These are phyloP conservation scores for Megamerina dolium DNA, from an alignment of 2,888 invertebrate genomes.

Conservation along the genomic window DNA sequence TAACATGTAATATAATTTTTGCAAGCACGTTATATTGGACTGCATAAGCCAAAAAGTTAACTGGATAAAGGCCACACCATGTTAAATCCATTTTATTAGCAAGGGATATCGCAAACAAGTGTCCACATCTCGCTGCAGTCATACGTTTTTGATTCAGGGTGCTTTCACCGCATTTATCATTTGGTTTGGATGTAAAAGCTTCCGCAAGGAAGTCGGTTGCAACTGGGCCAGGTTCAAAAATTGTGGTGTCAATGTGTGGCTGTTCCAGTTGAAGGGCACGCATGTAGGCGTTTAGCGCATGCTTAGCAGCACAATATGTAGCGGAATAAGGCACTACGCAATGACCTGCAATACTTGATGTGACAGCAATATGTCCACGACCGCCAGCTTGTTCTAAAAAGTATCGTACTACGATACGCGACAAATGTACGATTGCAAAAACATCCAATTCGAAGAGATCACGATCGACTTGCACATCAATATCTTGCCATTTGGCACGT, in stretches of 20 bases:
- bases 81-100: constrained; percentile 58
- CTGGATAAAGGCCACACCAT: constrained; percentile 66
- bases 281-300: constrained; percentile 73
- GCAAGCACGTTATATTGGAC: constrained; percentile 53
- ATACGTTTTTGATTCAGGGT: constrained; percentile 52
- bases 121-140: constrained; percentile 55
- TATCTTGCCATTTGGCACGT: constrained; percentile 65
- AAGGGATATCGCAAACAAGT: constrained; percentile 55
- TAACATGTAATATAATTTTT: constrained; percentile 26
- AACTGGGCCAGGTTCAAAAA: constrained; percentile 73
- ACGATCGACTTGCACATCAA: constrained; percentile 64
- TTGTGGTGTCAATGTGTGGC: constrained; percentile 56
- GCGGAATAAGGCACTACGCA: constrained; percentile 61
- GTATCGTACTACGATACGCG: constrained; percentile 62
- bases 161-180: constrained; percentile 50
- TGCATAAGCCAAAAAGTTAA: constrained; percentile 56
- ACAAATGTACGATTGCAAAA: constrained; percentile 64
- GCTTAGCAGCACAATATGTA: constrained; percentile 68
- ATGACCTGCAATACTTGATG: constrained; percentile 69
- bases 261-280: constrained; percentile 57
- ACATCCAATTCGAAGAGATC: constrained; percentile 74
- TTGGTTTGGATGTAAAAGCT: constrained; percentile 61
- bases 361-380: constrained; percentile 66
- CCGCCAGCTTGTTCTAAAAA: constrained; percentile 48
- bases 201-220: constrained; percentile 63